Evolutionary conservation across 2,888 invertebrate genomes (phyloP).

Genomic region (Mechanitis mazaeus): DNA sequence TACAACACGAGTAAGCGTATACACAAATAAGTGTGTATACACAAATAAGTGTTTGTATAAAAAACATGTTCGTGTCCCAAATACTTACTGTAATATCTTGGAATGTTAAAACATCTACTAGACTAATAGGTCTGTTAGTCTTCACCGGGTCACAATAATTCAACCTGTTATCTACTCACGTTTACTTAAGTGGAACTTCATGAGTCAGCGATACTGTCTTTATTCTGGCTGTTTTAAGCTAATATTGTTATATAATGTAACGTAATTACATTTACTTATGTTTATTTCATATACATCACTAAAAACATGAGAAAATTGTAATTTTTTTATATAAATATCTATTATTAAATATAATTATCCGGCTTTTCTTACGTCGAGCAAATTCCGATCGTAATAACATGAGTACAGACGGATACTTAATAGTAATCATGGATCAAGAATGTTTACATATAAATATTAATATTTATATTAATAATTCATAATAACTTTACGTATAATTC

Average conservation of each 20-base stretch:
- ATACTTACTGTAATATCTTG: constrained; percentile 30
- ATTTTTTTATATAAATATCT: too few relatives aligned
- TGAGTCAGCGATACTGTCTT: constrained; percentile 13
- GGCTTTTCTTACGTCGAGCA: too few relatives aligned
- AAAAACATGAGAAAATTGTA: too few relatives aligned
- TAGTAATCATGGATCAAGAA: too few relatives aligned
- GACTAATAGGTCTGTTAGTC: constrained; percentile 26
- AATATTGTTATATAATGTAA: neutral
- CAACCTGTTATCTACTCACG: constrained; percentile 24
- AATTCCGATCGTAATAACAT: too few relatives aligned
- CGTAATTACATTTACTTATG: neutral
- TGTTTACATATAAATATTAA: too few relatives aligned
- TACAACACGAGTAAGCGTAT: neutral
- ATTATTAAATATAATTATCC: too few relatives aligned
- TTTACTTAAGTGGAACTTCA: constrained; percentile 19
- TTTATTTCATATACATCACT: neutral
- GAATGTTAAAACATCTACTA: constrained; percentile 23
- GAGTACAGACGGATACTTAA: too few relatives aligned
- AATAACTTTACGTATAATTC: too few relatives aligned
- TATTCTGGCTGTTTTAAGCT: neutral
- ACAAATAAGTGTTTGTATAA: neutral
- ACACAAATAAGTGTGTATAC: too few relatives aligned
- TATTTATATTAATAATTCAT: too few relatives aligned
- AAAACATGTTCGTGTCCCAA: constrained; percentile 37
- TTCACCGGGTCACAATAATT: constrained; percentile 11